Percentiles rank a stretch among this genome's conserved stretches.
phyloP scores from a whole-genome alignment of 2,888 invertebrate genomes.

The Noctua pronuba region DNA sequence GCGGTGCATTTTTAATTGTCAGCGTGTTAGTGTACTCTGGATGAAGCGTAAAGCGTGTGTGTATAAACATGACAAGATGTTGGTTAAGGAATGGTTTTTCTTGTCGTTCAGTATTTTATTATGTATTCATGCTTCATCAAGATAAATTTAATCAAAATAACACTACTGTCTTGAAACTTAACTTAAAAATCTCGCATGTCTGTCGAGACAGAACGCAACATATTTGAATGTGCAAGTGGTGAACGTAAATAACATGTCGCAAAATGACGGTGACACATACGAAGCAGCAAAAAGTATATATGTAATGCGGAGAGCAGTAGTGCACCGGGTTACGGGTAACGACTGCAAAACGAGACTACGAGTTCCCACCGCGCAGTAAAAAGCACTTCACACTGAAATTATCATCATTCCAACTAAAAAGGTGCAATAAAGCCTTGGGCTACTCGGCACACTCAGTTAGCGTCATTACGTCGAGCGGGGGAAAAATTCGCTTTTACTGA shows the following conservation, averaged over 20 bases:
- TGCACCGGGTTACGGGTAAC: conserved; percentile 19
- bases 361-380: conserved; percentile 59
- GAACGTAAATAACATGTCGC: not conserved
- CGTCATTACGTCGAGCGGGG: conserved; percentile 69
- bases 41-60: not conserved
- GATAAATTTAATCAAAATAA: not conserved
- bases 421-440: conserved; percentile 73
- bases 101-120: not conserved
- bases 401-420: conserved; percentile 79
- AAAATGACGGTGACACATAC: conserved; percentile 16
- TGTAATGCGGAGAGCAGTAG: conserved; percentile 6
- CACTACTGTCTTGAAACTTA: not conserved
- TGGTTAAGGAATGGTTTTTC: not conserved
- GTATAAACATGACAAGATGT: not conserved
- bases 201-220: not conserved
- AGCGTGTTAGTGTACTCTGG: not conserved
- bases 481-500: conserved; percentile 78
- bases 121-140: not conserved
- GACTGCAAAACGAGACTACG: conserved; percentile 37
- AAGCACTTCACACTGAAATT: conserved; percentile 76
- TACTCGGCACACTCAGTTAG: conserved; percentile 69
- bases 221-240: not conserved
- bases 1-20: conserved; percentile 45
- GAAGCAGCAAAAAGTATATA: not conserved
- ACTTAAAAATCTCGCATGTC: not conserved